Evolutionary conservation across 2,888 invertebrate species (phyloP), one percentile per base, ranked within the genome.

Genomic region (Sericinus montela): DNA sequence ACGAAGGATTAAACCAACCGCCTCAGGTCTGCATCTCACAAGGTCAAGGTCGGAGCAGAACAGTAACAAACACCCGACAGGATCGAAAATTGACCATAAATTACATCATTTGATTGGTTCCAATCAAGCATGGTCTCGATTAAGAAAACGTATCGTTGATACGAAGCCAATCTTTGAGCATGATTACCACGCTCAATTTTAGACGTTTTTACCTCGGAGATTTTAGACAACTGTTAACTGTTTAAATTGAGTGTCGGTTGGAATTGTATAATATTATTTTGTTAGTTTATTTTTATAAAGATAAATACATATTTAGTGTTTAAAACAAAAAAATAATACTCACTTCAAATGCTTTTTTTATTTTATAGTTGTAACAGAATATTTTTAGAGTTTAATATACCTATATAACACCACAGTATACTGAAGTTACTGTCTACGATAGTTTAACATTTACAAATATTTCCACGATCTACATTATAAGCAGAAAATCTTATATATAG

Each of bases 21-120:
- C 54, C 58, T 61, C 63, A 58, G 62, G 8, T 41, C 39, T 8
- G 36, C 57, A 51, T 51, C 54, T 57, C 60, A 63, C 56, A 65
- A 67, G 76, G 76, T 79, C 76, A 80, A 76, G 79, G 78, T 67
- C 74, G 56, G 44, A 35, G 52, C 57, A 55, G 68, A 63, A 60
- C 55, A 61, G 56, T 58, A 59, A 49, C 45, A 52, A 43, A 61
- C 59, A 58, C 57, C 48, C 64, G 53, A 59, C 63, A 71, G 67
- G 70, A 68, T 63, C 67, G 60, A 64, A 70, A 69, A 67, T 68
- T 58, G 71, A 62, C 67, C 71, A 75, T 87, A 85, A 85, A 87
- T 78, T 73, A 82, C 67, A 72, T 74, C 71, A 77, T 83, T 78
- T 80, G 78, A 87, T 86, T 80, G 79, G 83, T 82, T 83, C 85